phyloP scores from a whole-genome alignment of 2,113 vertebrate genomes.

The Ardeotis arabs region DNA sequence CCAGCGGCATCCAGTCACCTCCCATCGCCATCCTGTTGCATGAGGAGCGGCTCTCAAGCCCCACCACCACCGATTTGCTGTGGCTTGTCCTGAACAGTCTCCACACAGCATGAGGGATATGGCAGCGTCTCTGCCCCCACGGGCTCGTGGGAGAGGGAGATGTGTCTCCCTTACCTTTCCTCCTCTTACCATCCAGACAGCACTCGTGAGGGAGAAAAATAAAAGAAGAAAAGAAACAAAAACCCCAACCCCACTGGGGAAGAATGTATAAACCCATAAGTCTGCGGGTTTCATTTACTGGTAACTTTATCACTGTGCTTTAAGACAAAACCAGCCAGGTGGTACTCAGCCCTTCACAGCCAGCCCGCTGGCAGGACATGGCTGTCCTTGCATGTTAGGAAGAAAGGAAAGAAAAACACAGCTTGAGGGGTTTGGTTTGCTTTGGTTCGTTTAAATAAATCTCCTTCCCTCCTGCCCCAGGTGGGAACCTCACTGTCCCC shows the following conservation, averaged over 20 bases:
- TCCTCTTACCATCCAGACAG: background rate
- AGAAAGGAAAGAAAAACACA: background rate
- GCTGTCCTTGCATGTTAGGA: background rate
- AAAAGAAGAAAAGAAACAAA: background rate
- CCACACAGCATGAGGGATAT: background rate
- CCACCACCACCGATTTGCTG: fast-evolving
- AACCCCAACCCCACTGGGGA: background rate
- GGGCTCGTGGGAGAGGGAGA: background rate
- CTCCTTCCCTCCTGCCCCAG: background rate
- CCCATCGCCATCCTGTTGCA: background rate
- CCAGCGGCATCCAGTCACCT: background rate
- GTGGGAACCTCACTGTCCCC: fast-evolving
- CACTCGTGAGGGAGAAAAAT: background rate
- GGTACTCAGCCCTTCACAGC: conserved; percentile 25
- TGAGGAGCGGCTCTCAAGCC: fast-evolving
- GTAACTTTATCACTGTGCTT: conserved; percentile 68
- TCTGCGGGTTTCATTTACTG: conserved; percentile 45
- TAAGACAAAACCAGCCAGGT: conserved; percentile 50
- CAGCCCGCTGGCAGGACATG: background rate
- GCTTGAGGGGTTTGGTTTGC: background rate
- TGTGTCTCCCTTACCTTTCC: background rate
- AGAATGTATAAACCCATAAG: conserved; percentile 50
- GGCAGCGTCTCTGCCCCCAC: background rate
- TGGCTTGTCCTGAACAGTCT: background rate
- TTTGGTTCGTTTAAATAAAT: background rate